Conservation (phyloP, 2,797 vertebrate genomes). For the Sebastes cheni region DNA sequence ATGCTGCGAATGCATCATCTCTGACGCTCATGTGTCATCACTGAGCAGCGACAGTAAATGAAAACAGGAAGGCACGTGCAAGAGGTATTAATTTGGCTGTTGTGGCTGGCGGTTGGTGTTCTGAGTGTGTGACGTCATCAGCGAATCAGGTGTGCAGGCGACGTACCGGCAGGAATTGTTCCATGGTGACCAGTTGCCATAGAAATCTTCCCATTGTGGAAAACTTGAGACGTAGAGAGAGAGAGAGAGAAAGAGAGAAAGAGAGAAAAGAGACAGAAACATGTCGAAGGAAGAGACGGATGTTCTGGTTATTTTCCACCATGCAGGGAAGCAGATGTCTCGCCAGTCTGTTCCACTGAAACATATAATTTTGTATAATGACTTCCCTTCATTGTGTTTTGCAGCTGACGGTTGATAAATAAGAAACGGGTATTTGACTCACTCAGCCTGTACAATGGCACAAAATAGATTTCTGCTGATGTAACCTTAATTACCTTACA, state of each 20-base stretch:
- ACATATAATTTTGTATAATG: neutral
- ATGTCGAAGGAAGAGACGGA: constrained; percentile 20
- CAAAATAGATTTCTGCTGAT: neutral
- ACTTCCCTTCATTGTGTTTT: neutral
- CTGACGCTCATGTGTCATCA: neutral
- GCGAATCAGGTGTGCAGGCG: constrained; percentile 66
- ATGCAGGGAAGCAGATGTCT: constrained; percentile 2
- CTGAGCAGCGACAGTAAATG: neutral
- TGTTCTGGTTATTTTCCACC: constrained; percentile 48
- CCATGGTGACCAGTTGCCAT: constrained; percentile 93
- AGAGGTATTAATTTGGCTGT: constrained; percentile 7
- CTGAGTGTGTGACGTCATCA: constrained; percentile 82
- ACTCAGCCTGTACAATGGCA: neutral
- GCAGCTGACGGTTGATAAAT: neutral
- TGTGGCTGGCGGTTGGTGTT: constrained; percentile 9
- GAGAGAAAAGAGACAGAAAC: constrained; percentile 7
- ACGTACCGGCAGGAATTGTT: constrained; percentile 82
- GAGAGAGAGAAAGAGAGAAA: neutral
- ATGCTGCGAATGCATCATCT: neutral
- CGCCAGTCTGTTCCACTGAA: neutral
- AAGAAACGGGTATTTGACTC: constrained; percentile 9
- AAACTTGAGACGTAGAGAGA: constrained; percentile 37
- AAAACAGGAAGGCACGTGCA: neutral
- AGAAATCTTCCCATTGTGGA: constrained; percentile 89
- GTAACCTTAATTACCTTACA: constrained; percentile 5